phyloP scores from a whole-genome alignment of 1,140 invertebrate species.

The Rhysida immarginata region DNA sequence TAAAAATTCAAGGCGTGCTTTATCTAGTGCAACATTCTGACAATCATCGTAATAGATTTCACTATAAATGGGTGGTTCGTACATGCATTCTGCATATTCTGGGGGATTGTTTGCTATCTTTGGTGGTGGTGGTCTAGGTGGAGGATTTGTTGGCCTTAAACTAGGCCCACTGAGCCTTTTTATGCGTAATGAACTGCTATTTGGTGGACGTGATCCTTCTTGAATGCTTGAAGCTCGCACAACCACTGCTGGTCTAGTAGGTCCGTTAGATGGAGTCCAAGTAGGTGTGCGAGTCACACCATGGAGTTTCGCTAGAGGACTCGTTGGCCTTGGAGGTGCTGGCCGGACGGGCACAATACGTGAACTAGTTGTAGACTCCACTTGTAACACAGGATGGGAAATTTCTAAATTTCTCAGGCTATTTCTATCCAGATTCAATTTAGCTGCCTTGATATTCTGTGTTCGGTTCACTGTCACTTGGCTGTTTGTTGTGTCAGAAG shows the following conservation, averaged over 20 bases:
- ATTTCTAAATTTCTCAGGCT: conserved; percentile 57
- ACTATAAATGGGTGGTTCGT: conserved; percentile 8
- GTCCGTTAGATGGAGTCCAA: background rate
- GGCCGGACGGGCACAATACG: conserved; percentile 37
- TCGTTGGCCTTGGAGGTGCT: conserved; percentile 17
- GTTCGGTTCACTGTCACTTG: conserved; percentile 41
- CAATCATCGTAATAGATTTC: conserved; percentile 13
- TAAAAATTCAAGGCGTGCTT: conserved; percentile 10
- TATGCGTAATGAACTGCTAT: conserved; percentile 47
- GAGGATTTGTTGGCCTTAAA: conserved; percentile 44
- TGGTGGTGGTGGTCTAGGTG: conserved; percentile 38
- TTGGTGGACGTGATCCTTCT: conserved; percentile 23
- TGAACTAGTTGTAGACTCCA: conserved; percentile 41
- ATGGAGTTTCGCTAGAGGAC: background rate
- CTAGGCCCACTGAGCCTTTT: conserved; percentile 55
- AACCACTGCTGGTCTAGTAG: background rate
- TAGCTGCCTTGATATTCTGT: conserved; percentile 39
- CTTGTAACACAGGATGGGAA: conserved; percentile 58
- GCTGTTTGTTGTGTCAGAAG: conserved; percentile 29
- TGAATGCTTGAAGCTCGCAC: conserved; percentile 8
- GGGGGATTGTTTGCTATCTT: conserved; percentile 12
- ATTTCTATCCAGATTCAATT: conserved; percentile 41
- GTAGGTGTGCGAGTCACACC: conserved; percentile 1
- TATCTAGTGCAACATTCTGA: conserved; percentile 8
- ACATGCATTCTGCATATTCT: background rate